These are phyloP conservation scores for Platycercus adscitus DNA, from an alignment of 2,113 vertebrate species.

Conservation along the genomic window DNA sequence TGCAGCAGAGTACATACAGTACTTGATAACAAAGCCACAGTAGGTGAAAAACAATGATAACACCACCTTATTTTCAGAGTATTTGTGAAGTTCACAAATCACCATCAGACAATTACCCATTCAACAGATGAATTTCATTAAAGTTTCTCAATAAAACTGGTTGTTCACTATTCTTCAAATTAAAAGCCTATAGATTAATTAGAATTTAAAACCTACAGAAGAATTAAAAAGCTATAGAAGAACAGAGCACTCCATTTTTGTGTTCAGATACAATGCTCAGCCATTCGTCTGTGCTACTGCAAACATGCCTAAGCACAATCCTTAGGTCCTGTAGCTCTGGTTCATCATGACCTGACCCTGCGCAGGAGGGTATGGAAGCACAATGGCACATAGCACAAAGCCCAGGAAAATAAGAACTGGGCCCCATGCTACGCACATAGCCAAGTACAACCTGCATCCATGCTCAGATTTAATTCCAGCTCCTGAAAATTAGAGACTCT, in stretches of 20 bases:
- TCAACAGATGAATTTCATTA: not conserved
- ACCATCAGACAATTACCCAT: not conserved
- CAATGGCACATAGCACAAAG: not conserved
- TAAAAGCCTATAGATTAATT: not conserved
- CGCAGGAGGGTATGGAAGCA: not conserved
- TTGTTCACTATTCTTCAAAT: not conserved
- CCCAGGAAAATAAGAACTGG: not conserved
- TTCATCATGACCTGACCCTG: rapidly evolving
- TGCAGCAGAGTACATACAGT: not conserved
- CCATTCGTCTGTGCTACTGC: not conserved
- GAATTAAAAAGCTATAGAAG: not conserved
- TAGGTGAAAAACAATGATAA: not conserved
- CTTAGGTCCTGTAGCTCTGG: not conserved
- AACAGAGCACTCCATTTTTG: not conserved
- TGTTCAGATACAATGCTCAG: not conserved
- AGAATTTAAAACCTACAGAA: not conserved
- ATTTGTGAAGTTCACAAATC: not conserved
- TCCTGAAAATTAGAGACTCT: not conserved
- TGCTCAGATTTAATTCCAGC: not conserved
- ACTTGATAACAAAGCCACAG: not conserved
- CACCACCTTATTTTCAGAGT: not conserved
- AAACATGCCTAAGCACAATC: not conserved
- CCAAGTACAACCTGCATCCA: not conserved
- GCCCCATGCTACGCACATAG: rapidly evolving
- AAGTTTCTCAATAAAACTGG: not conserved